phyloP scores from a whole-genome alignment of 2,113 vertebrate species.

The Rana temporaria region DNA sequence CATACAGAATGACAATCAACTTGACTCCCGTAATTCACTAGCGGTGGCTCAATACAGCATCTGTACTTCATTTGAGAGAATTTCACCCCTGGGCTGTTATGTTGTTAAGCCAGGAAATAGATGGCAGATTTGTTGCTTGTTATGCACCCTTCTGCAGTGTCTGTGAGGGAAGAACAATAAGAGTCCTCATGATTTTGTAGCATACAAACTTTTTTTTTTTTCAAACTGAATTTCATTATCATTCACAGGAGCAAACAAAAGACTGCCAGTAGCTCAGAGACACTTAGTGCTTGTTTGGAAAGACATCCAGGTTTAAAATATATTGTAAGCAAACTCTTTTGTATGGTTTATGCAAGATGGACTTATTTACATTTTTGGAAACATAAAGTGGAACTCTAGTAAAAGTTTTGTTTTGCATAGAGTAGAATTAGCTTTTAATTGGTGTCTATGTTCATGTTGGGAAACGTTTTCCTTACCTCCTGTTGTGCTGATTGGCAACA shows the following conservation, averaged over 20 bases:
- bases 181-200: conserved; percentile 32
- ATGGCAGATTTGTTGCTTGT: conserved; percentile 49
- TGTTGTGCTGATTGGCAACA: no score
- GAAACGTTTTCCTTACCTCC: no score
- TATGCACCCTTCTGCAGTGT: conserved; percentile 45
- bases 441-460: no score
- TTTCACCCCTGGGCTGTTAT: conserved; percentile 55
- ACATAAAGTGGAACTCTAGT: not conserved
- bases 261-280: conserved; percentile 14
- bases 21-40: conserved; percentile 28
- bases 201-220: conserved; percentile 14
- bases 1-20: conserved; percentile 47
- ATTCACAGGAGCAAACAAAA: conserved; percentile 27
- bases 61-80: conserved; percentile 53
- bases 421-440: no score
- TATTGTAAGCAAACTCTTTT: not conserved
- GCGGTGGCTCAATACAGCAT: conserved; percentile 46
- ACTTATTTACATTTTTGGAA: not conserved
- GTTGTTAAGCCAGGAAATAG: conserved; percentile 51
- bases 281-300: conserved; percentile 3
- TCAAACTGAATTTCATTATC: conserved; percentile 31
- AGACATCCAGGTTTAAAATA: not conserved
- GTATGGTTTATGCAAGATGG: not conserved
- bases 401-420: no score
- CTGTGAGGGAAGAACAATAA: conserved; percentile 37